Conservation (phyloP, 1,140 invertebrate species). For the Lepidostoma basale region DNA sequence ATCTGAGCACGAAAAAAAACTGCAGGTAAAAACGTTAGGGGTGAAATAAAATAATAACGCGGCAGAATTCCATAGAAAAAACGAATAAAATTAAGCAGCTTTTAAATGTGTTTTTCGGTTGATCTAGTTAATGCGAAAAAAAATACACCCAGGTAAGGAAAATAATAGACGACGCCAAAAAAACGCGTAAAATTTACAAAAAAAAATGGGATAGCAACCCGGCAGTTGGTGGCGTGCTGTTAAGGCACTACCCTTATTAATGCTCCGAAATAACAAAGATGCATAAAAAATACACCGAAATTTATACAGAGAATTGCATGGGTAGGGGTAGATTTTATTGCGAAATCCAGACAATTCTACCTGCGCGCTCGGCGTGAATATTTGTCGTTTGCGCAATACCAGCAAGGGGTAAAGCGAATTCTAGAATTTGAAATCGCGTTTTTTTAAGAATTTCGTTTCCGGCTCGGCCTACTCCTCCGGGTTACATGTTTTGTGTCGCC, state of each 20-base stretch:
- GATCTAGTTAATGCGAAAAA: constrained; percentile 47
- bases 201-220: constrained; percentile 33
- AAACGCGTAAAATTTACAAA: constrained; percentile 43
- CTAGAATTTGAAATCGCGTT: constrained; percentile 16
- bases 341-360: constrained; percentile 44
- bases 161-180: constrained; percentile 45
- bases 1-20: constrained; percentile 35
- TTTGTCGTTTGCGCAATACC: constrained; percentile 27
- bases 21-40: constrained; percentile 43
- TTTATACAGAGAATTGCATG: constrained; percentile 38
- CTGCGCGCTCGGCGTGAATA: constrained; percentile 24
- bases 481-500: not conserved
- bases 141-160: constrained; percentile 42
- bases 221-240: constrained; percentile 46
- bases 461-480: constrained; percentile 29
- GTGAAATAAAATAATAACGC: constrained; percentile 40
- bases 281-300: constrained; percentile 39
- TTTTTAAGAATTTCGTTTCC: constrained; percentile 35
- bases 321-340: constrained; percentile 39
- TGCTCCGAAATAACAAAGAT: constrained; percentile 43
- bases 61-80: constrained; percentile 38
- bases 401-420: constrained; percentile 32
- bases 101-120: constrained; percentile 48
- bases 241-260: constrained; percentile 39
- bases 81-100: constrained; percentile 46